phyloP scores from a whole-genome alignment of 2,113 vertebrate species.

The Prunella himalayana region DNA sequence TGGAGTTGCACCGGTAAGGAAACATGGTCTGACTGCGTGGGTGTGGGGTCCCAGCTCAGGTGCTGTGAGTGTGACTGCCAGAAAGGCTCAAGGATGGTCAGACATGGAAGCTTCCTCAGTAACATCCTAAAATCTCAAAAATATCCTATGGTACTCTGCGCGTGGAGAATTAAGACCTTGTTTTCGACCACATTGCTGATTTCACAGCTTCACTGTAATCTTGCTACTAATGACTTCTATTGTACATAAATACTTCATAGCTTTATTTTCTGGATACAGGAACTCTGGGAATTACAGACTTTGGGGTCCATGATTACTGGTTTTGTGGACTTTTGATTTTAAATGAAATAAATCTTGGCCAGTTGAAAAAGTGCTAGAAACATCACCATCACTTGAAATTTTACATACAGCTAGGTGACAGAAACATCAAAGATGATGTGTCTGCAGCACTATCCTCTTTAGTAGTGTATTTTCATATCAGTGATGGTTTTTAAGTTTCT shows the following conservation, averaged over 20 bases:
- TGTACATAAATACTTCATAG: not conserved
- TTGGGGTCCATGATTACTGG: not conserved
- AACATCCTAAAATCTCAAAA: not conserved
- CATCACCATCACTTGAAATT: not conserved
- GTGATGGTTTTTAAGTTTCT: not conserved
- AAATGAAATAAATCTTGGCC: not conserved
- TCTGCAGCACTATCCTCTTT: not conserved
- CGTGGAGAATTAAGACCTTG: not conserved
- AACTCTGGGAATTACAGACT: not conserved
- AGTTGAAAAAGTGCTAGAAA: not conserved
- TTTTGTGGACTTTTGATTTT: not conserved
- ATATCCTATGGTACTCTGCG: not conserved
- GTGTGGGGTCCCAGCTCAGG: not conserved
- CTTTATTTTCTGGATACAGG: not conserved
- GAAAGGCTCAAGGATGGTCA: accelerated
- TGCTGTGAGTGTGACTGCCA: not conserved
- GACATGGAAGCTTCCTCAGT: not conserved
- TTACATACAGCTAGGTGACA: not conserved
- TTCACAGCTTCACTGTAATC: not conserved
- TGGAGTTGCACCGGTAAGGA: not conserved
- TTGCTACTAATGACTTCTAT: not conserved
- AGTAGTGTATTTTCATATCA: not conserved
- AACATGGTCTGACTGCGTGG: not conserved
- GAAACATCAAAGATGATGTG: accelerated
- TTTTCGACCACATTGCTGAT: not conserved